Conservation (phyloP, 2,113 vertebrate genomes). For the Edolisoma coerulescens region DNA sequence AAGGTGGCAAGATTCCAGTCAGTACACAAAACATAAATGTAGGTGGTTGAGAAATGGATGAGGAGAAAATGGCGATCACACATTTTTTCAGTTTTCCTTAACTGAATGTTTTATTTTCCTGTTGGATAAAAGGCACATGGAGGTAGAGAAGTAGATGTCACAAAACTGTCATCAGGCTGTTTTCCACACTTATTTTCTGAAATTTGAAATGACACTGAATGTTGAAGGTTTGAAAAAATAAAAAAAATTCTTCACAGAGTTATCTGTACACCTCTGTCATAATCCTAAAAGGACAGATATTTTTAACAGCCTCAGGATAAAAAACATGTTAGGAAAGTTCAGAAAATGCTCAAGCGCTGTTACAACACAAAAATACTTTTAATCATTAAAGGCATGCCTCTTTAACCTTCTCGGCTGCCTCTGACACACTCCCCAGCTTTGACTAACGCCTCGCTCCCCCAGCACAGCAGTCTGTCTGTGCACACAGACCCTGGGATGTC, state of each 20-base stretch:
- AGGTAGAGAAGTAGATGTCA: slow-evolving; percentile 22
- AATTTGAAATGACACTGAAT: slow-evolving; percentile 33
- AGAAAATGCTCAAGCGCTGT: slow-evolving; percentile 9
- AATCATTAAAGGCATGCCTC: slow-evolving; percentile 17
- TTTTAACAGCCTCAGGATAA: slow-evolving; percentile 42
- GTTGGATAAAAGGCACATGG: not conserved
- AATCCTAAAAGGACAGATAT: slow-evolving; percentile 21
- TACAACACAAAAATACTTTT: slow-evolving; percentile 13
- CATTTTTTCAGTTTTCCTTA: not conserved
- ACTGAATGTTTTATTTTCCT: slow-evolving; percentile 4
- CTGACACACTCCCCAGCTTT: not conserved
- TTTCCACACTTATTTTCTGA: slow-evolving; percentile 42
- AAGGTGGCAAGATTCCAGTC: not conserved
- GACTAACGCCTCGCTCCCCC: not conserved
- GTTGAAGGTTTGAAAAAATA: not conserved
- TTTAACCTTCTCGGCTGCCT: not conserved
- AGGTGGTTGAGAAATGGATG: not conserved
- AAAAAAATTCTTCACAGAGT: not conserved
- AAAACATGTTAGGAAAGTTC: slow-evolving; percentile 36
- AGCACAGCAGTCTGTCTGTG: not conserved
- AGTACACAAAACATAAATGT: not conserved
- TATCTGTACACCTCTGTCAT: slow-evolving; percentile 54
- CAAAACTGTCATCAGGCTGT: slow-evolving; percentile 39
- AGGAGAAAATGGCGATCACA: not conserved
- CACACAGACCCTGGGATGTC: not conserved